Percentiles rank a stretch among this genome's conserved stretches.
phyloP scores from a whole-genome alignment of 2,797 vertebrate genomes.

The Molossus molossus region DNA sequence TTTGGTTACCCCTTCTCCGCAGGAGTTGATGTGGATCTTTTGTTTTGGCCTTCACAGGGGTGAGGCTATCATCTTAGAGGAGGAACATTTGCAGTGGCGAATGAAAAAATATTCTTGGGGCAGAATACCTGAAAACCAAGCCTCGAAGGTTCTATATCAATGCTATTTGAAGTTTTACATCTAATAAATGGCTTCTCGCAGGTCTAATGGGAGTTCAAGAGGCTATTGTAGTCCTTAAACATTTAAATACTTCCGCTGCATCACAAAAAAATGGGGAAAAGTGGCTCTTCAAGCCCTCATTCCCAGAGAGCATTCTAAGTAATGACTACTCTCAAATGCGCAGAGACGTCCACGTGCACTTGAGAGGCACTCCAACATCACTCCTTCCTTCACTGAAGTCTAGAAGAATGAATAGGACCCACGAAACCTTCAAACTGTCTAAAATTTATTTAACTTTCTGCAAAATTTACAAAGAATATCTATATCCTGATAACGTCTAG shows the following conservation, averaged over 20 bases:
- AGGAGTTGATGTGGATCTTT: not conserved
- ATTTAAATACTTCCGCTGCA: slow-evolving; percentile 57
- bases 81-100: not conserved
- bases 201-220: slow-evolving; percentile 25
- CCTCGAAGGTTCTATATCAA: slow-evolving; percentile 1
- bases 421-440: not conserved
- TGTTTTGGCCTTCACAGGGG: not conserved
- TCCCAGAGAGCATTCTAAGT: not conserved
- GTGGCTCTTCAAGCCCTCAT: not conserved
- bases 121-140: slow-evolving; percentile 42
- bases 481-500: not conserved
- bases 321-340: slow-evolving; percentile 9
- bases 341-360: not conserved
- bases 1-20: not conserved
- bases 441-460: slow-evolving; percentile 6
- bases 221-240: slow-evolving; percentile 49
- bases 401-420: not conserved
- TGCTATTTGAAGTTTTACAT: slow-evolving; percentile 11
- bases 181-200: slow-evolving; percentile 28
- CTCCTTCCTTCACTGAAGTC: not conserved
- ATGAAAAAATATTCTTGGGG: slow-evolving; percentile 35
- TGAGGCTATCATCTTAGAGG: not conserved
- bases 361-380: not conserved
- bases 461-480: not conserved
- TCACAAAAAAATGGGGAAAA: slow-evolving; percentile 28